Conservation (phyloP, 92 coral and sea anemone genomes). For the Zoanthus sociatus region DNA sequence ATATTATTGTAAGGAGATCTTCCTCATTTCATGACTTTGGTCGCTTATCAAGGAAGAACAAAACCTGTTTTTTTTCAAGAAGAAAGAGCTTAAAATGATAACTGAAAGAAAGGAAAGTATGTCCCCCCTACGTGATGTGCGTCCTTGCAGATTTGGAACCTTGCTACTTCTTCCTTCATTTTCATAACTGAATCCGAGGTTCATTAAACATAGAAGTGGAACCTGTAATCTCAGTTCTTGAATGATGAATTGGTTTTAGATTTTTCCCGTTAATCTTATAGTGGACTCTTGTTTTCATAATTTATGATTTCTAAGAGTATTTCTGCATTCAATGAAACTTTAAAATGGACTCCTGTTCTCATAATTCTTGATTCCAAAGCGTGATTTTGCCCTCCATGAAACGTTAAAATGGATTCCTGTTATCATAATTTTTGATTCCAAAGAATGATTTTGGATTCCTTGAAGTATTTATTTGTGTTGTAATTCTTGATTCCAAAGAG, state of each 20-base stretch:
- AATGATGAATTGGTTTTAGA: not conserved
- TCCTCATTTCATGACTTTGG: constrained; percentile 23
- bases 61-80: not conserved
- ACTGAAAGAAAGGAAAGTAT: not conserved
- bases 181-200: not conserved
- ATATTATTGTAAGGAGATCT: not conserved
- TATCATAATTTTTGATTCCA: not conserved
- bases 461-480: no score
- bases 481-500: not conserved
- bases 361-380: not conserved
- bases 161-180: no score
- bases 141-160: no score
- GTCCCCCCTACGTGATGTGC: no score
- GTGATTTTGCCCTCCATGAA: not conserved
- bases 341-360: not conserved
- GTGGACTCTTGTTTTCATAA: not conserved
- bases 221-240: not conserved
- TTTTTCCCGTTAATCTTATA: not conserved
- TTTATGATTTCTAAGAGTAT: not conserved
- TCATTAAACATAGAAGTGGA: not conserved
- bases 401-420: not conserved
- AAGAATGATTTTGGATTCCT: no score
- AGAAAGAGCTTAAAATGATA: constrained; percentile 3
- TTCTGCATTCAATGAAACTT: not conserved
- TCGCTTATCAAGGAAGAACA: not conserved